These are phyloP conservation scores for Gallinago media DNA, from an alignment of 2,113 vertebrate genomes.

Conservation along the genomic window DNA sequence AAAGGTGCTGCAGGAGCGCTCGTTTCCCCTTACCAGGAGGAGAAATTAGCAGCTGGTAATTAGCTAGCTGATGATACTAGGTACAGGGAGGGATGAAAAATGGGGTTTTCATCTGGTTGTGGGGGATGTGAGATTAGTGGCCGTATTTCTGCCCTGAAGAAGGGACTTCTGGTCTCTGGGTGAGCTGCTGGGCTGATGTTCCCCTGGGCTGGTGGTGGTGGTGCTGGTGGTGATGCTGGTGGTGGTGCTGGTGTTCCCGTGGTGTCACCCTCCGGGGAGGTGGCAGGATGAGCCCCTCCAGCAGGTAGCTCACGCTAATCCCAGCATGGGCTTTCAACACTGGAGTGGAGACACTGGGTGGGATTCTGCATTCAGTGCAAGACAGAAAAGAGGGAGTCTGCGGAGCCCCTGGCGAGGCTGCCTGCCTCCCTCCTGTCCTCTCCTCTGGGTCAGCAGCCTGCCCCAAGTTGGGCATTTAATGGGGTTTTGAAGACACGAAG, in stretches of 20 bases:
- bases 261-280: not conserved
- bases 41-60: not conserved
- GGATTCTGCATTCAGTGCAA: not conserved
- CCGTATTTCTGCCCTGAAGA: fast-evolving
- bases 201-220: not conserved
- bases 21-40: not conserved
- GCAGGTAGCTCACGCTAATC: not conserved
- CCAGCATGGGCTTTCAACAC: not conserved
- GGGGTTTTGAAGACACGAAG: not conserved
- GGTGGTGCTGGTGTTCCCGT: not conserved
- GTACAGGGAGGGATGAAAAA: not conserved
- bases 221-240: no score
- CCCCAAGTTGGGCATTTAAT: not conserved
- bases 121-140: not conserved
- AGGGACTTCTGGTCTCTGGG: not conserved
- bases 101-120: not conserved
- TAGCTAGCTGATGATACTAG: not conserved
- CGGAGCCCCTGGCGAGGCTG: not conserved
- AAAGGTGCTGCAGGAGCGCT: not conserved
- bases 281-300: not conserved
- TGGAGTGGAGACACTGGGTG: not conserved
- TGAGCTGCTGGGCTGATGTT: not conserved
- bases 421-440: not conserved
- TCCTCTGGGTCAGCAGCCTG: fast-evolving
- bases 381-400: not conserved